A percentile compares a stretch with the other conserved stretches of the same genome.
Conservation (phyloP, 2,888 invertebrate species). For the Diachrysia chrysitis region DNA sequence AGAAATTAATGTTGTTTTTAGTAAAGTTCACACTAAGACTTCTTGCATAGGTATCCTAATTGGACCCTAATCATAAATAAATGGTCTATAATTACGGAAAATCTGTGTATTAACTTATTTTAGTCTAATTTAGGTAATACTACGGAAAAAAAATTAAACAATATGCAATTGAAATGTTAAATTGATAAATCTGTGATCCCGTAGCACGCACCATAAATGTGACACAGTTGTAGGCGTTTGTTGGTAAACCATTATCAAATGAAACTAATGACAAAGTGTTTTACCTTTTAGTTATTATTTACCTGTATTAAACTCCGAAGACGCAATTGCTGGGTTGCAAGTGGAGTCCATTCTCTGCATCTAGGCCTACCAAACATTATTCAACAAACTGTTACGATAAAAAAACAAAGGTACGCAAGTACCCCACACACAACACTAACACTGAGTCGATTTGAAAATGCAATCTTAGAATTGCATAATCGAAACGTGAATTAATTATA, state of each 20-base stretch:
- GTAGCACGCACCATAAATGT: conserved; percentile 18
- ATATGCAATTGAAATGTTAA: background rate
- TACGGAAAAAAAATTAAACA: background rate
- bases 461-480: conserved; percentile 28
- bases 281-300: conserved; percentile 24
- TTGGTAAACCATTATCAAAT: conserved; percentile 67
- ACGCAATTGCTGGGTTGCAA: conserved; percentile 95
- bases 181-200: background rate
- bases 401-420: conserved; percentile 44
- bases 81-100: background rate
- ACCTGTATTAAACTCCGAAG: conserved; percentile 94
- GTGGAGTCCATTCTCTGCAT: conserved; percentile 93
- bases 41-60: too few relatives aligned
- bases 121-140: background rate
- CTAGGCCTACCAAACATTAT: conserved; percentile 90
- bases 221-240: conserved; percentile 75
- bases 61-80: background rate
- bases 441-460: conserved; percentile 14
- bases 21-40: too few relatives aligned
- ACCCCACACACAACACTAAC: conserved; percentile 26
- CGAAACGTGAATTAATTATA: conserved; percentile 18
- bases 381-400: conserved; percentile 53
- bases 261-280: background rate
- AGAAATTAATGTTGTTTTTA: too few relatives aligned
- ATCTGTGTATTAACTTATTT: background rate